Evolutionary conservation across 2,113 vertebrate genomes (phyloP), one percentile per base, ranked within the genome.

Genomic region (Sebastes schlegelii): DNA sequence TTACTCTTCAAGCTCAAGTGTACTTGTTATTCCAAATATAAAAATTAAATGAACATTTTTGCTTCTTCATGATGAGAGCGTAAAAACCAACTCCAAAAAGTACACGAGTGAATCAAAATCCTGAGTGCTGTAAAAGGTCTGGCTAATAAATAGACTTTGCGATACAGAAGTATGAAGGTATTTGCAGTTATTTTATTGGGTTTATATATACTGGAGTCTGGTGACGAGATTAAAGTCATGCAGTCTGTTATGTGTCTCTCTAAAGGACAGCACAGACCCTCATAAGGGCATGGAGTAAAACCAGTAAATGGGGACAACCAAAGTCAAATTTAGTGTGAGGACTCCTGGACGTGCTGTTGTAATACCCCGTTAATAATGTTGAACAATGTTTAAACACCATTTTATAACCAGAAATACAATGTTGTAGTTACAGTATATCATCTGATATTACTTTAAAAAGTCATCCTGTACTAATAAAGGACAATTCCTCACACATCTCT

Each of bases 321-420:
- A 66, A 65, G 58, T 76, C 19, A 67, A 9, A 49, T 61, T 10
- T 34, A 63, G 5, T 40, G 4, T 49, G 16, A 19, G 14, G 45
- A 66, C 12, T 75, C 49, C 5, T 75, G n/a, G 16, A 34, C 2
- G 10, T 54, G 46, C 66, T 74, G 42, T 42, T 40, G 49, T 75
- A 58, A 43, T 46, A 19, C 49, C 12, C 19, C 6, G 43, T 62
- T 71, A 23, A 49, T 72, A 61, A 64, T 69, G 23, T 26, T 52
- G 49, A 80, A 26, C 49, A 69, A 34, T 63, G 43, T 68, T 72
- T 72, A 52, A 83, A 80, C n/a, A 43, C 12, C 51, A 45, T 54
- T 42, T 11, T 26, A 49, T 43, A 26, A 45, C 6, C 77, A 40
- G 13, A 72, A 58, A 57, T n/a, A 51, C 21, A 72, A 43, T 34